Evolutionary conservation across 2,888 invertebrate genomes (phyloP), one percentile per base, ranked within the genome.

Genomic region (Actias luna): DNA sequence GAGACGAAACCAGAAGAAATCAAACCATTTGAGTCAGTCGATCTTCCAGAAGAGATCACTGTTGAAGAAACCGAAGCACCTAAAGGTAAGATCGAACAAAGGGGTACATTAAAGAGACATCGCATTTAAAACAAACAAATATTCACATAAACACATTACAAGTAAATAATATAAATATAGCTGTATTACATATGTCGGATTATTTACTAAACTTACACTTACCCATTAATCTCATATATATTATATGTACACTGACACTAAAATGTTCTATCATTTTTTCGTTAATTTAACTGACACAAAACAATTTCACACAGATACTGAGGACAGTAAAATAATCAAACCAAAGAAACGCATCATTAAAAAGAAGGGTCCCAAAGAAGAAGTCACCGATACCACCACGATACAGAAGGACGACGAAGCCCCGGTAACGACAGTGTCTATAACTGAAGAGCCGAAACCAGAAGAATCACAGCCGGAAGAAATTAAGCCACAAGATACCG

Each of bases 271-370:
- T n/a, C n/a, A n/a, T n/a, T n/a, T n/a, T n/a, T n/a, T n/a, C n/a
- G n/a, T n/a, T n/a, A n/a, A n/a, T n/a, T n/a, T n/a, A n/a, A n/a
- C n/a, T n/a, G n/a, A n/a, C n/a, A n/a, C n/a, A n/a, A n/a, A n/a
- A n/a, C 72, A 78, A 67, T 65, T 73, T 0, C 64, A 61, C 0
- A 67, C 72, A 0, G 65, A 70, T 27, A 65, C 64, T 1, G 74
- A 71, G 0, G 71, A 72, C 2, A 55, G 77, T 2, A 85, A 84
- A 64, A 77, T 68, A 8, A 22, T 68, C 2, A 70, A 67, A 60
- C 68, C 76, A 8, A 72, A 65, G 0, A 72, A 70, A 14, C 85
- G 87, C 63, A 76, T 88, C 2, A 90, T 93, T 16, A 92, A 77
- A 55, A 74, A 71, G 12, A 67, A 67, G 74, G 75, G 76, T 1